A percentile compares a stretch with the other conserved stretches of the same genome.
Conservation (phyloP, 2,888 invertebrate genomes). For the Acanthoscelides obtectus region DNA sequence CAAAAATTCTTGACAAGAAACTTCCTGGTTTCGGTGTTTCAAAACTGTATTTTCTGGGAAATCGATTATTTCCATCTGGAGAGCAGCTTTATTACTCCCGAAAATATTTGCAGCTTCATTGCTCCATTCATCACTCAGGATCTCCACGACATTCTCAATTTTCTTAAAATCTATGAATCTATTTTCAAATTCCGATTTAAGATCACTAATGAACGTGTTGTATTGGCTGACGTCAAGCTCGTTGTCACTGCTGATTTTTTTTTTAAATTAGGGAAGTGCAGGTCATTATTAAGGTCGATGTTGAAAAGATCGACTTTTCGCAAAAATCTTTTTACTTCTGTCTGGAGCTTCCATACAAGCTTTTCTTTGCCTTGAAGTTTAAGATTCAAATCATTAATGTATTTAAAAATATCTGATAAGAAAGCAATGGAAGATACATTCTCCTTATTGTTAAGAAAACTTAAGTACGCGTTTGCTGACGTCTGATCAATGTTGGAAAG, state of each 20-base stretch:
- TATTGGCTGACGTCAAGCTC: slow-evolving; percentile 9
- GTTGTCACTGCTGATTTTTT: slow-evolving; percentile 5
- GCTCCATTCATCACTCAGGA: slow-evolving; percentile 6
- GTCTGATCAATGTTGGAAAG: slow-evolving; percentile 3
- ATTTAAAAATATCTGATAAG: slow-evolving; percentile 1
- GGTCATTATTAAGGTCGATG: not conserved
- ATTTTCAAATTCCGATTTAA: slow-evolving; percentile 8
- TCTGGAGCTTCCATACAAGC: slow-evolving; percentile 7
- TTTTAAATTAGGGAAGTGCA: slow-evolving; percentile 6
- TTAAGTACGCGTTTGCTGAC: slow-evolving; percentile 1
- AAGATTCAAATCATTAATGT: slow-evolving; percentile 8
- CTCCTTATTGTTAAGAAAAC: slow-evolving; percentile 2
- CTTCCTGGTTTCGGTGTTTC: slow-evolving; percentile 9
- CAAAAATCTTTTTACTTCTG: slow-evolving; percentile 7
- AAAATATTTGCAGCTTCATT: slow-evolving; percentile 8
- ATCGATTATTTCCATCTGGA: slow-evolving; percentile 7
- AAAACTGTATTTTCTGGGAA: slow-evolving; percentile 10
- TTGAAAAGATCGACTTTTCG: slow-evolving; percentile 4
- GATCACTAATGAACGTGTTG: slow-evolving; percentile 6
- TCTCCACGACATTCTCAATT: slow-evolving; percentile 8
- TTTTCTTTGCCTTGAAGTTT: slow-evolving; percentile 7
- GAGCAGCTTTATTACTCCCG: slow-evolving; percentile 7
- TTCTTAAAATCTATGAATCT: slow-evolving; percentile 6
- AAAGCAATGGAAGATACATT: slow-evolving; percentile 5
- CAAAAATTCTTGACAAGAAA: slow-evolving; percentile 4